Percentiles rank a stretch among this genome's conserved stretches.
Evolutionary conservation across 2,888 invertebrate genomes (phyloP).

Genomic region (Brenthis hecate): DNA sequence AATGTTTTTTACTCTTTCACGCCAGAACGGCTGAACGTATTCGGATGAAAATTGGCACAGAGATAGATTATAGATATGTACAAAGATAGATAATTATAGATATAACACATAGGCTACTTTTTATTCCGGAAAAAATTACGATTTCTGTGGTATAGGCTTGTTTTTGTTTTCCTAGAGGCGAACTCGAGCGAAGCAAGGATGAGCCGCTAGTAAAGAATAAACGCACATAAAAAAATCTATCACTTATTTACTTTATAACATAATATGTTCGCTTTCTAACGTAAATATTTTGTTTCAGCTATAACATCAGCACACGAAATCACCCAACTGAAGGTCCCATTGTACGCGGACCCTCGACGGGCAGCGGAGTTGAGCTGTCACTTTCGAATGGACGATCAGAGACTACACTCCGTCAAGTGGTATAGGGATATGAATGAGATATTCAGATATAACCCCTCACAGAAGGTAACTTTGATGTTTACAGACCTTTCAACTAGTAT

Average conservation of each 20-base stretch:
- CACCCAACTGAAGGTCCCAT: conserved; percentile 72
- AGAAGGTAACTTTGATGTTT: conserved; percentile 53
- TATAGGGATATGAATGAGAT: conserved; percentile 76
- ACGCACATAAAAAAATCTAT: too few species aligned
- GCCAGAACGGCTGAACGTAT: too few species aligned
- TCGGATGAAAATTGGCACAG: too few species aligned
- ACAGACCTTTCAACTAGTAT: background rate
- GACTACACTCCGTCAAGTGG: conserved; percentile 77
- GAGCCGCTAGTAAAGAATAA: too few species aligned
- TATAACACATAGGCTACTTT: too few species aligned
- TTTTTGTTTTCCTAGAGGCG: too few species aligned
- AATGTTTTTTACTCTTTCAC: too few species aligned
- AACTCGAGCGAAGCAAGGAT: too few species aligned
- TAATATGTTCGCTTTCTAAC: conserved; percentile 17
- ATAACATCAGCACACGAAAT: conserved; percentile 73
- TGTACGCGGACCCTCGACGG: conserved; percentile 74
- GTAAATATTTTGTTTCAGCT: conserved; percentile 54
- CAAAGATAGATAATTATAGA: too few species aligned
- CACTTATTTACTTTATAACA: background rate
- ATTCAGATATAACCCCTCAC: conserved; percentile 73
- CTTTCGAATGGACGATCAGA: conserved; percentile 74
- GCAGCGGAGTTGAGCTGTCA: conserved; percentile 78
- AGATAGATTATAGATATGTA: too few species aligned
- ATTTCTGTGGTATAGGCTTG: too few species aligned
- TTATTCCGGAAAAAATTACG: too few species aligned